Evolutionary conservation across 2,888 invertebrate species (phyloP).

Genomic region (Ichneumon xanthorius): DNA sequence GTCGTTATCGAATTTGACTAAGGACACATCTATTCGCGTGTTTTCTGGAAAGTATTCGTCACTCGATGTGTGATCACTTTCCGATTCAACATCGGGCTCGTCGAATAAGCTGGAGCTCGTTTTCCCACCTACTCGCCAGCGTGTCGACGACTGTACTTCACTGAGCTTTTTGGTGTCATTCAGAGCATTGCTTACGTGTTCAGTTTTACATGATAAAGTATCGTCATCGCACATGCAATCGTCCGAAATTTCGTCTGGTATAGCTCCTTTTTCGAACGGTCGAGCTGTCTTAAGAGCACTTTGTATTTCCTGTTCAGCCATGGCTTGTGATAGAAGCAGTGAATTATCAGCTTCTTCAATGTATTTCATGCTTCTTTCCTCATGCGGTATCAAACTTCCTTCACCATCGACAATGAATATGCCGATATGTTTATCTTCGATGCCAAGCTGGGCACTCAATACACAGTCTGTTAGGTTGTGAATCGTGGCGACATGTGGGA

Average conservation of each 20-base stretch:
- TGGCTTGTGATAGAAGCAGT: neutral
- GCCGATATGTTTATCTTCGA: no score
- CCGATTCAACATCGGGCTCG: neutral
- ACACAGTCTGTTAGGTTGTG: no score
- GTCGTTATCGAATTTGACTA: conserved; percentile 19
- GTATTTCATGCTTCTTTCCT: no score
- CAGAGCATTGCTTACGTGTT: neutral
- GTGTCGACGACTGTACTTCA: neutral
- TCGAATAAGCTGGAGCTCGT: neutral
- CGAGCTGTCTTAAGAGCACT: neutral
- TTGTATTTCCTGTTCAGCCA: neutral
- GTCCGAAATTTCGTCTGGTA: conserved; percentile 2
- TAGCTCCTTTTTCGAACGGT: neutral
- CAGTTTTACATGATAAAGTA: neutral
- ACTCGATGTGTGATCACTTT: neutral
- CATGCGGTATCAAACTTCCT: no score
- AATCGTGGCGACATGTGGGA: no score
- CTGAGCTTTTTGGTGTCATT: neutral
- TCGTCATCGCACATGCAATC: conserved; percentile 1
- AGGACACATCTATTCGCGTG: conserved; percentile 6
- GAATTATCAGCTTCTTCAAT: neutral
- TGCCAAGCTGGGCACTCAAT: no score
- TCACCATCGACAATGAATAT: no score
- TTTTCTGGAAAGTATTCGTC: neutral
- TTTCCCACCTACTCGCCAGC: conserved; percentile 13